Evolutionary conservation across 1,140 invertebrate species (phyloP).

Genomic region (Bombus breviceps): DNA sequence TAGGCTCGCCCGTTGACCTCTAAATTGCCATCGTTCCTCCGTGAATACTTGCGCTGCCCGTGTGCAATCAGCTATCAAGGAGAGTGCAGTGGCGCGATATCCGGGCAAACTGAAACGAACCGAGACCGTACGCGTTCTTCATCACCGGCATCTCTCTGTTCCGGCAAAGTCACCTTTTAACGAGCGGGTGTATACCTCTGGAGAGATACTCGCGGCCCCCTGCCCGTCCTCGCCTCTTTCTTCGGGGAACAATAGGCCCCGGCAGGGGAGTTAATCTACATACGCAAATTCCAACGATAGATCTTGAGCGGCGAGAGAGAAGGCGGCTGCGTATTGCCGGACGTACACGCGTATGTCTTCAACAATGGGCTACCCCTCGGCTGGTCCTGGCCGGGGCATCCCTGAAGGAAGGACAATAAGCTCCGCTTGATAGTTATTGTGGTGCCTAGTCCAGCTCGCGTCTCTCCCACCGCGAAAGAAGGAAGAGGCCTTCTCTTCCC

Average conservation of each 20-base stretch:
- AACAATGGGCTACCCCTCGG: constrained; percentile 68
- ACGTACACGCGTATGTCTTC: constrained; percentile 68
- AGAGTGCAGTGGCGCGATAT: background rate
- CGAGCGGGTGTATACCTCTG: constrained; percentile 62
- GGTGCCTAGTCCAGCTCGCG: constrained; percentile 71
- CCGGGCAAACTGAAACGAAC: background rate
- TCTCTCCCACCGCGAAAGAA: constrained; percentile 47
- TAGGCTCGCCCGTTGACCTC: background rate
- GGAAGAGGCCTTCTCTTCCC: constrained; percentile 29
- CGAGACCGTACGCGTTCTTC: constrained; percentile 12
- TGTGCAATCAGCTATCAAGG: background rate
- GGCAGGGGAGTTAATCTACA: constrained; percentile 75
- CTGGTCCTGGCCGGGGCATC: constrained; percentile 47
- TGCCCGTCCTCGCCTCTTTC: constrained; percentile 48
- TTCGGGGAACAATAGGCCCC: constrained; percentile 74
- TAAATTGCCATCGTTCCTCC: background rate
- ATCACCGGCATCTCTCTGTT: constrained; percentile 56
- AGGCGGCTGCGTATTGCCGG: constrained; percentile 59
- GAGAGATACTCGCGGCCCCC: constrained; percentile 38
- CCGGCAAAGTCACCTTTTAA: constrained; percentile 57
- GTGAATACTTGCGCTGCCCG: background rate
- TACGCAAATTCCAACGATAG: constrained; percentile 77
- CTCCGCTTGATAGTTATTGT: constrained; percentile 79
- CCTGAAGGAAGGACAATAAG: constrained; percentile 78
- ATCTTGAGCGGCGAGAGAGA: constrained; percentile 71